Conservation (phyloP, 2,888 invertebrate species). For the Petrolisthes manimaculis region DNA sequence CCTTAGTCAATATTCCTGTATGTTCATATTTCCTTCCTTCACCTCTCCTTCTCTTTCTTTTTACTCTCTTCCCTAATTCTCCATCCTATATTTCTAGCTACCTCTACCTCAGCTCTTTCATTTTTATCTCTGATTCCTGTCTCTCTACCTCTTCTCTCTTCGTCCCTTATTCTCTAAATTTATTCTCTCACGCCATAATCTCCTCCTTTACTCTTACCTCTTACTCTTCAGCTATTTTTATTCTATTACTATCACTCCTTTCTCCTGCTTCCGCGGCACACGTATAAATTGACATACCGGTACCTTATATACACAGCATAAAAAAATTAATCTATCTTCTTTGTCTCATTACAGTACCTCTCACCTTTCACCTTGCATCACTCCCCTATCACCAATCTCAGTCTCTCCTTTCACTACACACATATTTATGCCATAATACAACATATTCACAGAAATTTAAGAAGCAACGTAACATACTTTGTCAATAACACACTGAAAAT, state of each 20-base stretch:
- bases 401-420: no score
- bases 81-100: background rate
- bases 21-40: background rate
- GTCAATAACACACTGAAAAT: no score
- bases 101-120: background rate
- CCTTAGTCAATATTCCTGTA: background rate
- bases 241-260: background rate
- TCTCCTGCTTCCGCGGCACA: background rate
- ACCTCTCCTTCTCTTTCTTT: background rate
- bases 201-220: background rate
- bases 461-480: no score
- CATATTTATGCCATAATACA: no score
- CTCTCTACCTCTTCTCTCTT: background rate
- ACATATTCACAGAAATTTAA: no score
- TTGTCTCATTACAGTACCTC: no score
- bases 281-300: background rate
- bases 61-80: background rate
- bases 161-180: background rate
- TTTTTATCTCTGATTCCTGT: background rate
- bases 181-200: background rate
- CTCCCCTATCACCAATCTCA: no score
- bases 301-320: background rate
- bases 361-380: no score
- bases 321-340: background rate
- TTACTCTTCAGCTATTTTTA: background rate